Conservation (phyloP, 2,113 vertebrate genomes). For the Vanacampus margaritifer region DNA sequence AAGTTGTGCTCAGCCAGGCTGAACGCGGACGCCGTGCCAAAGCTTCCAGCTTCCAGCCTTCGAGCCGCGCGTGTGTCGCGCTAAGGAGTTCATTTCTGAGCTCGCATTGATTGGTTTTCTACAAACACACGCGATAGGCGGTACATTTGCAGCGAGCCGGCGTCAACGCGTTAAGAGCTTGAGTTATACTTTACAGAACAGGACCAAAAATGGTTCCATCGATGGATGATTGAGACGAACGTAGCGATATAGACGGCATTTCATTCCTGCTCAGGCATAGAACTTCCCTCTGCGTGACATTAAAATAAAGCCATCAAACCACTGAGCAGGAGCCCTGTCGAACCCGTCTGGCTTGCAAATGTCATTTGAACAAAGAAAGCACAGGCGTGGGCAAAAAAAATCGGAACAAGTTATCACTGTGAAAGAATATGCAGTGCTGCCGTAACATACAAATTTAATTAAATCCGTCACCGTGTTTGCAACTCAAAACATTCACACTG, state of each 20-base stretch:
- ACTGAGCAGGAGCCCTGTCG: constrained; percentile 53
- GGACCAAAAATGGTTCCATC: constrained; percentile 10
- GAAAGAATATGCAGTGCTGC: constrained; percentile 47
- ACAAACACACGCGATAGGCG: constrained; percentile 31
- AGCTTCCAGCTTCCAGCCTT: constrained; percentile 17
- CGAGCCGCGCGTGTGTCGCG: constrained; percentile 80
- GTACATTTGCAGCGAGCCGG: not conserved
- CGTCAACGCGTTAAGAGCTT: constrained; percentile 12
- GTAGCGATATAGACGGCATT: constrained; percentile 49
- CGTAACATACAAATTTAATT: too few species aligned
- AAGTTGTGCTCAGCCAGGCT: constrained; percentile 99
- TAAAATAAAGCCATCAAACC: constrained; percentile 68
- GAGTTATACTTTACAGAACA: constrained; percentile 14
- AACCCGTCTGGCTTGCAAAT: constrained; percentile 65
- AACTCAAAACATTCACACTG: too few species aligned
- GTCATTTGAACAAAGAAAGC: constrained; percentile 62
- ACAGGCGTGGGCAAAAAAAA: constrained; percentile 73
- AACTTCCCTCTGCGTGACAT: constrained; percentile 45
- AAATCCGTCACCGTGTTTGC: too few species aligned
- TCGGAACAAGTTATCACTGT: constrained; percentile 62
- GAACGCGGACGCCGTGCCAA: constrained; percentile 81
- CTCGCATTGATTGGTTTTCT: constrained; percentile 28
- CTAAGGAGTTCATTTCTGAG: constrained; percentile 81
- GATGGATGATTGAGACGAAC: not conserved
- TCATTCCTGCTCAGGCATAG: constrained; percentile 53